These are phyloP conservation scores for Esox lucius DNA, from an alignment of 2,797 vertebrate genomes.

Conservation along the genomic window DNA sequence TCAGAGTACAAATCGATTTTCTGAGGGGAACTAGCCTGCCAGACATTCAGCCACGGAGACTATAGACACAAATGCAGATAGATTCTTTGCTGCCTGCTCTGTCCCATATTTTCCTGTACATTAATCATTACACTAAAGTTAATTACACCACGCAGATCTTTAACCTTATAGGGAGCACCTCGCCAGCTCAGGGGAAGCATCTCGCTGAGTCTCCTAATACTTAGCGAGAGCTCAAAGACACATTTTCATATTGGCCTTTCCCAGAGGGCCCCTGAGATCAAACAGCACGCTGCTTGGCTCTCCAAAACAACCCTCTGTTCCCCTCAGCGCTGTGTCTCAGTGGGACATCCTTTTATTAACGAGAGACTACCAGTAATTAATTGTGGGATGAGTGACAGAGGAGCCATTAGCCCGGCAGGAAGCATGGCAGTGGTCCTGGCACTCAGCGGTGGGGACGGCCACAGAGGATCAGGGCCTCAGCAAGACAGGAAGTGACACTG, in stretches of 20 bases:
- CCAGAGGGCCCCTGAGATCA: slow-evolving; percentile 38
- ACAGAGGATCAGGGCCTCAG: slow-evolving; percentile 15
- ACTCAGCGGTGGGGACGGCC: slow-evolving; percentile 24
- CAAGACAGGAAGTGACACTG: slow-evolving; percentile 49
- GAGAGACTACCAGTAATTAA: slow-evolving; percentile 50
- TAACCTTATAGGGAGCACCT: slow-evolving; percentile 52
- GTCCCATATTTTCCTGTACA: slow-evolving; percentile 23
- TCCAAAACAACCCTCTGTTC: slow-evolving; percentile 5
- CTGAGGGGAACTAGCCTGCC: neutral
- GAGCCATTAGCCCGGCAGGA: slow-evolving; percentile 56
- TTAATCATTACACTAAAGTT: slow-evolving; percentile 51
- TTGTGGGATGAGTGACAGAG: slow-evolving; percentile 57
- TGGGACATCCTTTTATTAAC: slow-evolving; percentile 55
- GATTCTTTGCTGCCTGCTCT: neutral
- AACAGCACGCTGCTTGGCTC: slow-evolving; percentile 13
- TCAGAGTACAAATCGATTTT: slow-evolving; percentile 3
- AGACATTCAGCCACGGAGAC: neutral
- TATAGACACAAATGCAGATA: neutral
- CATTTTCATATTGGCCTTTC: slow-evolving; percentile 29
- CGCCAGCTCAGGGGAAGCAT: slow-evolving; percentile 40
- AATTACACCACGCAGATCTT: slow-evolving; percentile 52
- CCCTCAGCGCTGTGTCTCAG: slow-evolving; percentile 29
- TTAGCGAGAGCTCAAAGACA: slow-evolving; percentile 28
- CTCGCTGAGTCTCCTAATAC: slow-evolving; percentile 32
- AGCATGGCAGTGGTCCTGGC: slow-evolving; percentile 29